phyloP scores from a whole-genome alignment of 1,140 invertebrate genomes.

The Drosophila equinoxialis region DNA sequence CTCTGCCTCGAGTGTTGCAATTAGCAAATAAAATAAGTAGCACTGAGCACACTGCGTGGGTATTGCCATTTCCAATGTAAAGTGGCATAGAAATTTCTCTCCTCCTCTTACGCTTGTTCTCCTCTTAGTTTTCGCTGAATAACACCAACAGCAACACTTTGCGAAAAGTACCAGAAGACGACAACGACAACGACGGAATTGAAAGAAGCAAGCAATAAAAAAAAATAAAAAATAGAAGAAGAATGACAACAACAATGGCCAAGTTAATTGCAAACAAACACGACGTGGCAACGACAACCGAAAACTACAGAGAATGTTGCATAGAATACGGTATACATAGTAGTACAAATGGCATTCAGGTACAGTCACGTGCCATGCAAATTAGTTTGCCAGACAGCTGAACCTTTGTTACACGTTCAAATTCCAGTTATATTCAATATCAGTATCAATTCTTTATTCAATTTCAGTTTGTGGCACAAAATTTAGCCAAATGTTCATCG shows the following conservation, averaged over 20 bases:
- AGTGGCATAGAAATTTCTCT: slow-evolving; percentile 37
- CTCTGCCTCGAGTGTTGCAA: slow-evolving; percentile 69
- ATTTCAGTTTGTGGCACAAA: neutral
- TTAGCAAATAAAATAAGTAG: slow-evolving; percentile 81
- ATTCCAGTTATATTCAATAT: neutral
- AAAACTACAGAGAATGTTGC: slow-evolving; percentile 39
- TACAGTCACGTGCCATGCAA: slow-evolving; percentile 76
- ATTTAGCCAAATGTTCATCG: neutral
- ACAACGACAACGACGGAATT: neutral
- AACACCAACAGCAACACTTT: slow-evolving; percentile 19
- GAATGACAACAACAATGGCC: slow-evolving; percentile 74
- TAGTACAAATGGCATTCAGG: slow-evolving; percentile 18
- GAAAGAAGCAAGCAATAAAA: neutral
- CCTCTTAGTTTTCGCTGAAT: neutral
- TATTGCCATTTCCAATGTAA: slow-evolving; percentile 46
- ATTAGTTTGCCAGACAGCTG: slow-evolving; percentile 68
- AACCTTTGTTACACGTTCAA: neutral
- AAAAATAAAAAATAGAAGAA: slow-evolving; percentile 15
- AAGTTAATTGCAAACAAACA: slow-evolving; percentile 79
- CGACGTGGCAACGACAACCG: slow-evolving; percentile 27
- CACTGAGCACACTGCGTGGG: slow-evolving; percentile 41
- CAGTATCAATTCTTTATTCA: neutral
- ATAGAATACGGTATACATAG: neutral
- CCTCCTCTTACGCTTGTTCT: neutral
- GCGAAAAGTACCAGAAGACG: neutral